Evolutionary conservation across 2,113 vertebrate genomes (phyloP).

Genomic region (Elaphurus davidianus): DNA sequence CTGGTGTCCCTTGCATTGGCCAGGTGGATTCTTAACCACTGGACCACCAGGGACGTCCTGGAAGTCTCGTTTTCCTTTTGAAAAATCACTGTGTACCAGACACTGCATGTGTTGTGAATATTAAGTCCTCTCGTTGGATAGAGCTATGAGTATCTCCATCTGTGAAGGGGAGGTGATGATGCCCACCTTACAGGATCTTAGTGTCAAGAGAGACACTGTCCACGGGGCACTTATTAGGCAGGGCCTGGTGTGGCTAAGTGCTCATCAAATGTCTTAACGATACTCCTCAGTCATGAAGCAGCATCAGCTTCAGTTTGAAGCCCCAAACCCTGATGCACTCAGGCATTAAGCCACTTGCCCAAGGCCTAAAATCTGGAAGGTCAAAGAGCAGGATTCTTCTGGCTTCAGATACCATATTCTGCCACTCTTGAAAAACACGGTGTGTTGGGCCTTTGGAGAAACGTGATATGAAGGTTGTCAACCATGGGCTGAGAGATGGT

Average conservation of each 20-base stretch:
- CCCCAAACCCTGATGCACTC: not conserved
- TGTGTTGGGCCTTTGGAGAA: not conserved
- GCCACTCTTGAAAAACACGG: not conserved
- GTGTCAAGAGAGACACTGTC: not conserved
- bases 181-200: not conserved
- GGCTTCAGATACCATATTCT: not conserved
- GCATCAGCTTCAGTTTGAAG: not conserved
- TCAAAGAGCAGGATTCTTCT: not conserved
- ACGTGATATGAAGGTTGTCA: not conserved
- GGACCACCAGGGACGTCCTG: not conserved
- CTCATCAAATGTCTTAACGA: not conserved
- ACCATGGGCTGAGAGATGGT: not conserved
- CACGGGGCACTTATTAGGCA: not conserved
- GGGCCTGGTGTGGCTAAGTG: not conserved
- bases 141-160: not conserved
- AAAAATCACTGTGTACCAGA: not conserved
- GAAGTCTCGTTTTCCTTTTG: not conserved
- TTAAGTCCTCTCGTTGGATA: not conserved
- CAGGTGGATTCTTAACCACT: not conserved
- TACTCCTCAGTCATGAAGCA: not conserved
- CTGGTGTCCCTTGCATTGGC: not conserved
- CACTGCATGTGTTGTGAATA: not conserved
- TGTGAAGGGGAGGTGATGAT: not conserved
- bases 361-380: not conserved
- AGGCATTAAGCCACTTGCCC: not conserved